Evolutionary conservation across 2,888 invertebrate genomes (phyloP), one percentile per base, ranked within the genome.

Genomic region (Eupsilia transversa): DNA sequence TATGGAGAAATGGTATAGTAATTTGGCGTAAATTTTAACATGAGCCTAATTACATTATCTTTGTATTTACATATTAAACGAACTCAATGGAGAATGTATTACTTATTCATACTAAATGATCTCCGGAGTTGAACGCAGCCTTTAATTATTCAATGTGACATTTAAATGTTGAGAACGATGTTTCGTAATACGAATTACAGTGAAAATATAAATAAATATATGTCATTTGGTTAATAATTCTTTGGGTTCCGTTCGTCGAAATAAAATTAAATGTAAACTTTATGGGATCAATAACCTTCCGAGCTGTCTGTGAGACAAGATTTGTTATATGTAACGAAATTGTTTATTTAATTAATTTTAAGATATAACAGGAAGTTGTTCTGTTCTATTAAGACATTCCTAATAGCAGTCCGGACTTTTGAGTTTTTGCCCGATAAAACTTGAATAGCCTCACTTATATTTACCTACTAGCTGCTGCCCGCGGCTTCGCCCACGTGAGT

Each of bases 151-250:
- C 17, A 23, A 59, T 33, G 52, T 14, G 77, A 56, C 38, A 77
- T 76, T 77, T 70, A 56, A 76, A 77, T 61, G n/a, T 63, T 63
- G 35, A 56, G 56, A 20, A 63, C 59, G n/a, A 43, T 43, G 46
- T 30, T 57, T 71, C 41, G 46, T 57, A 35, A 77, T 77, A 17
- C 33, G 71, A 77, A 65, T 49, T 23, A 74, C 38, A 49, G n/a
- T 9, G 59, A n/a, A 57, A 17, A n/a, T 35, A n/a, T n/a, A n/a
- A n/a, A n/a, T n/a, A n/a, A n/a, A n/a, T 2, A 71, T 27, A 17
- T 35, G 35, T 57, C 3, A 17, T 20, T 33, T 49, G 3, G 38
- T 23, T 49, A 27, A 38, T 46, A 10, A 54, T 30, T 68, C 7
- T 35, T 38, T 20, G 27, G 52, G 9, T 27, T 33, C 30, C 17